These are phyloP conservation scores for Piprites chloris DNA, from an alignment of 2,113 vertebrate species.

Conservation along the genomic window DNA sequence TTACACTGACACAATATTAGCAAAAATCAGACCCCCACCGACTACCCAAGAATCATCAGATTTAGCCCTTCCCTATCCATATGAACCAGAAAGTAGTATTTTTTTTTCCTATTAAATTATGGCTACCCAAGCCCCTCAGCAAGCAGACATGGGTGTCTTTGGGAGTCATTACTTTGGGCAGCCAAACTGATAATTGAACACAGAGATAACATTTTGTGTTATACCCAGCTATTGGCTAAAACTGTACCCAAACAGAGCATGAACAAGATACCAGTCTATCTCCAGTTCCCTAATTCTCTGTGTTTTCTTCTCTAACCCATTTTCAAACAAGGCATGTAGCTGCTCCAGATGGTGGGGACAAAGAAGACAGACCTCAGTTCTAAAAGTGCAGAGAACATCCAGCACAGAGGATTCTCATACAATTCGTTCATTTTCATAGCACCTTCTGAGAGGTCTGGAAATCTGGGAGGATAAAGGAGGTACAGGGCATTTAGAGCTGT, in stretches of 20 bases:
- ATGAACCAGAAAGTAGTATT: neutral
- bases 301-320: neutral
- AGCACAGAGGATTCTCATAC: neutral
- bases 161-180: neutral
- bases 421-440: neutral
- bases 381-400: neutral
- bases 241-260: neutral
- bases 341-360: neutral
- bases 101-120: neutral
- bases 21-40: neutral
- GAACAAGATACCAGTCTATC: accelerated
- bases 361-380: neutral
- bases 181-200: neutral
- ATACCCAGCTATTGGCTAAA: neutral
- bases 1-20: neutral
- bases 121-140: neutral
- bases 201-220: neutral
- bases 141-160: neutral
- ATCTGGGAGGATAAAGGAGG: neutral
- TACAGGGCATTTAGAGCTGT: neutral
- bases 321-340: neutral
- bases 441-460: neutral
- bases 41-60: neutral
- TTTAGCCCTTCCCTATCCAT: neutral
- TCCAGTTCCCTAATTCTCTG: neutral